Evolutionary conservation across 2,888 invertebrate species (phyloP), one percentile per base, ranked within the genome.

Genomic region (Phyllotreta striolata): DNA sequence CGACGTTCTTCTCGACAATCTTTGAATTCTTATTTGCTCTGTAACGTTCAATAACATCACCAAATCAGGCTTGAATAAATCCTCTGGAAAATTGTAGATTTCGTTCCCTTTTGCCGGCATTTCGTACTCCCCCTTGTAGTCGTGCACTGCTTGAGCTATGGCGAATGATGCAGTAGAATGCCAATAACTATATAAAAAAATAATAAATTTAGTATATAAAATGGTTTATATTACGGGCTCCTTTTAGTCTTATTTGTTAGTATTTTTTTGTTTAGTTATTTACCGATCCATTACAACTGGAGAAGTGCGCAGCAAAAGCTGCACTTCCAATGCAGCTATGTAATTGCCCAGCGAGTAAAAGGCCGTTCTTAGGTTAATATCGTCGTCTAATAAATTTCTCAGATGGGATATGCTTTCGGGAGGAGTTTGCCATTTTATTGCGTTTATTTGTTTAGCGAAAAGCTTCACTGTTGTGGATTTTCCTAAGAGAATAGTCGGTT

Each of bases 291-390:
- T 76, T 38, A 84, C 73, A 2, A 84, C 80, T n/a, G 83, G 82
- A 55, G 71, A 68, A 34, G 73, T 55, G 39, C 76, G 66, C 44
- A 81, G 66, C 10, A 79, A 60, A 37, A 70, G 55, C 6, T 72
- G 63, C 13, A 83, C 73, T 71, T 84, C 79, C 38, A 79, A 62
- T 1, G 80, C 82, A 10, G 82, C 83, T 40, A 84, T 77, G 70
- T 84, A 84, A 73, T 84, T 84, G 34, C 83, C 83, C 6, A 84
- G 66, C 0, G 80, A 77, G 72, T 84, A 84, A 73, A 77, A 84
- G 0, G 83, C 82, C 10, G 80, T 74, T 54, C 82, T 71, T 37
- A 83, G 70, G 9, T 55, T 64, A 60, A 47, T 64, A 55, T 77
- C 70, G 43, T 79, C 73, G 39, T 79, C 77, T 72, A 83, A 83